Evolutionary conservation across 2,113 vertebrate species (phyloP).

Genomic region (Gila orcuttii): DNA sequence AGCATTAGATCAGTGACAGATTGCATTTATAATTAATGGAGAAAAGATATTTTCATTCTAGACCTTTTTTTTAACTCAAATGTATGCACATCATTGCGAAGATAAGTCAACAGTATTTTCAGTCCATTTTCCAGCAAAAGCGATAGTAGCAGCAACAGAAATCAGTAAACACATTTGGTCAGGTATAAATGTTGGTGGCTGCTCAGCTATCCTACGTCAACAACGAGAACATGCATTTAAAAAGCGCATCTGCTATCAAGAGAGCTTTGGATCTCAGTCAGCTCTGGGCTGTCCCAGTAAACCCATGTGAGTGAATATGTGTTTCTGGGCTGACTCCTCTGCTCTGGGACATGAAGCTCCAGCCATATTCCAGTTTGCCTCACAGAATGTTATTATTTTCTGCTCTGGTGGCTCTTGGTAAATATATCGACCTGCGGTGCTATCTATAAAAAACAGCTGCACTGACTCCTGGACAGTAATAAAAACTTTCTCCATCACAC

Average conservation of each 20-base stretch:
- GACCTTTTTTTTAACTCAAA: neutral
- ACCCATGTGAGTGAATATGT: slow-evolving; percentile 16
- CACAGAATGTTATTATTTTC: slow-evolving; percentile 70
- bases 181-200: neutral
- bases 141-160: neutral
- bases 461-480: slow-evolving; percentile 48
- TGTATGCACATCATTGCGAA: neutral
- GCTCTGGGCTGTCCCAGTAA: slow-evolving; percentile 1
- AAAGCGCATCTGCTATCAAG: slow-evolving; percentile 2
- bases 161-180: neutral
- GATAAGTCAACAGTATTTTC: neutral
- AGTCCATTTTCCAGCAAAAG: neutral
- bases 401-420: slow-evolving; percentile 70
- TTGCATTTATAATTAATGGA: neutral
- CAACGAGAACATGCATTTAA: neutral
- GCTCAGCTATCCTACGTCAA: neutral
- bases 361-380: slow-evolving; percentile 57
- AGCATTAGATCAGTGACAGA: neutral
- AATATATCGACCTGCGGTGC: slow-evolving; percentile 63
- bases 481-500: slow-evolving; percentile 57
- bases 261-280: slow-evolving; percentile 10
- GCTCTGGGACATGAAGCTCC: slow-evolving; percentile 43
- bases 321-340: slow-evolving; percentile 15
- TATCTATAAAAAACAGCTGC: slow-evolving; percentile 69
- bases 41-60: neutral